Percentiles rank a stretch among this genome's conserved stretches.
Evolutionary conservation across 2,113 vertebrate genomes (phyloP).

Genomic region (Chionis minor): DNA sequence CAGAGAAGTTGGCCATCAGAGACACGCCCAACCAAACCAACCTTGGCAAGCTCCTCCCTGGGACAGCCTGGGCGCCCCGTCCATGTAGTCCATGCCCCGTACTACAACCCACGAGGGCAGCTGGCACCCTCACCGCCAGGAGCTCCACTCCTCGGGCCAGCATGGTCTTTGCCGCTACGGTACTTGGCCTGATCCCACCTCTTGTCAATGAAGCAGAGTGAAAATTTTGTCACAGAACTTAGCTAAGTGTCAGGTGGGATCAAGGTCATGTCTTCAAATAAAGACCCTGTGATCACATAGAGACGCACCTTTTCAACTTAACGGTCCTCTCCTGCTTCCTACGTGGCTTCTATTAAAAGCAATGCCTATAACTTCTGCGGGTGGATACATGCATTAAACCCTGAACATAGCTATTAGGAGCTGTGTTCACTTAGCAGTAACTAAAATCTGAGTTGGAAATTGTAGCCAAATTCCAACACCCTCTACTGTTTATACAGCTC

Average conservation of each 20-base stretch:
- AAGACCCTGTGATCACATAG: background rate
- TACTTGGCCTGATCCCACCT: background rate
- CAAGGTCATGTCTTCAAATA: background rate
- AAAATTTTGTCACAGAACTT: background rate
- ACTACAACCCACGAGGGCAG: background rate
- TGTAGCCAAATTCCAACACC: constrained; percentile 65
- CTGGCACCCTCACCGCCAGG: background rate
- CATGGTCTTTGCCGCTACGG: background rate
- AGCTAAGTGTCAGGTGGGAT: background rate
- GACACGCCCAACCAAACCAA: background rate
- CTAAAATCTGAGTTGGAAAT: constrained; percentile 53
- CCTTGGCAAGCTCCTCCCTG: background rate
- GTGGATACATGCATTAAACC: constrained; percentile 38
- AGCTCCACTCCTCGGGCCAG: background rate
- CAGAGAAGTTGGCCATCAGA: background rate
- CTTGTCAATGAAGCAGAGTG: background rate
- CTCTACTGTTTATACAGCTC: constrained; percentile 61
- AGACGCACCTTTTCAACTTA: constrained; percentile 14
- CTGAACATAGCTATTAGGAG: constrained; percentile 57
- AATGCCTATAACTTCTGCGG: constrained; percentile 29
- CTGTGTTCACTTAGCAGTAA: constrained; percentile 50
- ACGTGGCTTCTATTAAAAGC: constrained; percentile 42
- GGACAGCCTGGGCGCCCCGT: background rate
- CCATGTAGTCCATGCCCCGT: background rate
- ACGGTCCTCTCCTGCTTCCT: constrained; percentile 42